Evolutionary conservation across 2,113 vertebrate species (phyloP).

Genomic region (Paedocypris sp.): DNA sequence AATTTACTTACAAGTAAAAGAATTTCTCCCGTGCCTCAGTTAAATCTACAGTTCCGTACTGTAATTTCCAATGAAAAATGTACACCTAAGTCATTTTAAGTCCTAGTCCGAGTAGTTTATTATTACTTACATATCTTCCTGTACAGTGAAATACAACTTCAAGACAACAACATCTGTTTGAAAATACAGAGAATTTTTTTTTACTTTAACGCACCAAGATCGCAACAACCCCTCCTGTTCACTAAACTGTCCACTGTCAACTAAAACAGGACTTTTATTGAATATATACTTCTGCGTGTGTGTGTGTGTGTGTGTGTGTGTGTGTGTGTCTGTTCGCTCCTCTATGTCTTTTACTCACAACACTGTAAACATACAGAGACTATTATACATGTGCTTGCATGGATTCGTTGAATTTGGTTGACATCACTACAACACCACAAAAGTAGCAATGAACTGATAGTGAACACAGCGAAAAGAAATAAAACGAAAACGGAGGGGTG

Average conservation of each 20-base stretch:
- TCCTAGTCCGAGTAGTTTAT: conserved; percentile 58
- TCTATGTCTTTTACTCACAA: conserved; percentile 98
- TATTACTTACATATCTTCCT: conserved; percentile 58
- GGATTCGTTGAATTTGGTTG: conserved; percentile 65
- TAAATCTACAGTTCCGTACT: conserved; percentile 57
- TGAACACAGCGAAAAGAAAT: conserved; percentile 9
- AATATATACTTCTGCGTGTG: conserved; percentile 61
- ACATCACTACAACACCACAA: conserved; percentile 74
- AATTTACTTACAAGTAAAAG: conserved; percentile 4
- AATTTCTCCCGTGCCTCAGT: conserved; percentile 33
- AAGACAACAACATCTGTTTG: conserved; percentile 51
- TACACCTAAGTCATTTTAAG: conserved; percentile 83
- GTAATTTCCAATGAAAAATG: conserved; percentile 81
- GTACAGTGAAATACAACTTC: conserved; percentile 68
- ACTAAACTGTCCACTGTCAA: conserved; percentile 62
- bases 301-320: conserved; percentile 30
- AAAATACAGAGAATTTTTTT: conserved; percentile 63
- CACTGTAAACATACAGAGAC: conserved; percentile 99
- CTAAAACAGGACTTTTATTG: conserved; percentile 60
- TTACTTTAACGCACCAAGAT: conserved; percentile 43
- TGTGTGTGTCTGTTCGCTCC: conserved; percentile 35
- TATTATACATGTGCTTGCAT: conserved; percentile 99
- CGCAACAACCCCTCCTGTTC: conserved; percentile 42
- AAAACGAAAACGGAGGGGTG: neutral
- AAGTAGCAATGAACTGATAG: conserved; percentile 37